Conservation (phyloP, 2,797 vertebrate genomes). For the Anguilla obscura region DNA sequence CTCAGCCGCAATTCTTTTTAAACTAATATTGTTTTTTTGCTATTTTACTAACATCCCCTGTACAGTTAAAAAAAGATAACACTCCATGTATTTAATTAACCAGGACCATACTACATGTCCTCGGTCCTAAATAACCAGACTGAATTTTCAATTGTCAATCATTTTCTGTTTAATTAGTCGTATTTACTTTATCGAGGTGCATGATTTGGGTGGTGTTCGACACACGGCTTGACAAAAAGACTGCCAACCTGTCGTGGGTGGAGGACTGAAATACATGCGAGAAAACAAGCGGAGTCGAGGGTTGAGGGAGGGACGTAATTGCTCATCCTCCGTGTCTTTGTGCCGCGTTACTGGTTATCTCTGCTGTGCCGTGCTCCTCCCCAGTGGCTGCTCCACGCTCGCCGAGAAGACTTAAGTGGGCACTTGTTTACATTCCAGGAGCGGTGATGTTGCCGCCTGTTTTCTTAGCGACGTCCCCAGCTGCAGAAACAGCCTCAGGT, state of each 20-base stretch:
- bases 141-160: not conserved
- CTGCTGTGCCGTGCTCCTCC: constrained; percentile 15
- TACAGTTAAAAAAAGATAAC: not conserved
- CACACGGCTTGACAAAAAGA: not conserved
- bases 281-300: not conserved
- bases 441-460: constrained; percentile 49
- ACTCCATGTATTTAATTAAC: not conserved
- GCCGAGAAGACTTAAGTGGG: constrained; percentile 46
- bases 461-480: constrained; percentile 52
- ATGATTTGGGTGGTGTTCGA: not conserved
- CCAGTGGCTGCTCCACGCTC: constrained; percentile 32
- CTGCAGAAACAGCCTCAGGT: constrained; percentile 53
- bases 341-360: constrained; percentile 29
- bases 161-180: not conserved
- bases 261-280: not conserved
- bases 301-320: not conserved
- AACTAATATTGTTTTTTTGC: not conserved
- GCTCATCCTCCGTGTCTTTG: constrained; percentile 13
- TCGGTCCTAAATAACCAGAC: not conserved
- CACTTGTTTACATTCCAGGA: constrained; percentile 57
- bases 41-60: not conserved
- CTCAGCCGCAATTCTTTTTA: not conserved
- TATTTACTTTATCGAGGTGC: not conserved
- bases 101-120: not conserved
- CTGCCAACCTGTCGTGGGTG: not conserved